Evolutionary conservation across 2,888 invertebrate species (phyloP).

Genomic region (Pseudanteris insignis): DNA sequence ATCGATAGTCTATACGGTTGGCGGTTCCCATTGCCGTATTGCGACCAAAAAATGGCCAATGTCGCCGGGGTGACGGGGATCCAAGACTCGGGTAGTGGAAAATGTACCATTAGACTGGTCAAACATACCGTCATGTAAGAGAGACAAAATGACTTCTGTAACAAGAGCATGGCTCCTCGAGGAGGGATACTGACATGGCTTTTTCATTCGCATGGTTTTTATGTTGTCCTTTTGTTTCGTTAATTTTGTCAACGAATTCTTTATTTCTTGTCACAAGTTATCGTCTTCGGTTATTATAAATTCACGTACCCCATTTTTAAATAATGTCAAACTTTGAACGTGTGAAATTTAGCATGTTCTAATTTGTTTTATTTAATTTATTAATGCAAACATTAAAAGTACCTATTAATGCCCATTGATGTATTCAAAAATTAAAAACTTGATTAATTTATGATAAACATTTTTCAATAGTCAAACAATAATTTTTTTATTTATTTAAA

Average conservation of each 20-base stretch:
- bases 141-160: slow-evolving; percentile 46
- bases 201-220: slow-evolving; percentile 60
- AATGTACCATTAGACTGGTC: slow-evolving; percentile 67
- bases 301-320: no score
- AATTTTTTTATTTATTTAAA: no score
- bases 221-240: slow-evolving; percentile 30
- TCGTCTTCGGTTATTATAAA: no score
- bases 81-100: slow-evolving; percentile 66
- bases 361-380: no score
- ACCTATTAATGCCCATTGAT: no score
- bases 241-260: background rate
- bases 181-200: slow-evolving; percentile 57
- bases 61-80: slow-evolving; percentile 66
- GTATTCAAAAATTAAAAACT: no score
- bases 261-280: background rate
- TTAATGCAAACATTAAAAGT: no score
- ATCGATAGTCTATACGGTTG: slow-evolving; percentile 89
- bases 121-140: slow-evolving; percentile 67
- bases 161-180: slow-evolving; percentile 56
- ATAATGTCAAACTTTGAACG: no score
- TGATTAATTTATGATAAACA: no score
- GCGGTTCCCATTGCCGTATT: slow-evolving; percentile 96
- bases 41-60: slow-evolving; percentile 84
- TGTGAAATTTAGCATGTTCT: background rate
- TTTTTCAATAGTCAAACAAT: no score